Evolutionary conservation across 30 jellyfish, hydroid and myxozoan species (phyloP), one percentile per base, ranked within the genome.

Genomic region (Hydractinia symbiolongicarpus): DNA sequence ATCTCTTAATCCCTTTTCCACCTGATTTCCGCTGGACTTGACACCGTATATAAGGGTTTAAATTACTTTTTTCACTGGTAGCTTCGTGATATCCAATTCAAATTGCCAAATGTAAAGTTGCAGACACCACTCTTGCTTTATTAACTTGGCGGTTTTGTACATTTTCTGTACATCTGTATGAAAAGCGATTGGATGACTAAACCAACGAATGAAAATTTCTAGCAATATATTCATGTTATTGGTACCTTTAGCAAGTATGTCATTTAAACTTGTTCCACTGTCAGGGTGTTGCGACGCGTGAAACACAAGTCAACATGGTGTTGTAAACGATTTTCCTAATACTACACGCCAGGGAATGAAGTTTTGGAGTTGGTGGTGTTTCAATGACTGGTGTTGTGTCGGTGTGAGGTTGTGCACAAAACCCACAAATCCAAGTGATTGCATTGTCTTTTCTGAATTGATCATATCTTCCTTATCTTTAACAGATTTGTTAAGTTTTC

Each of bases 181-280:
- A n/a, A n/a, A n/a, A n/a, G n/a, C n/a, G n/a, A n/a, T n/a, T n/a
- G n/a, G n/a, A 69, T 80, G 86, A 44, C 7, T 80, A 21, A 56
- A 9, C 88, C 88, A 80, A 13, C 86, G 83, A 44, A 80, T 64
- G 9, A 80, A 21, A 16, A 80, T 80, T 40, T 80, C 88, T 40
- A 52, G 72, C n/a, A 80, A 58, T 61, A 8, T 50, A 69, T 80
- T 60, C 86, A 5, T 60, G 58, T 78, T 5, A 54, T 71, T 71
- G 55, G 61, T 71, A 21, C 80, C 61, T 57, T 71, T 40, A 15
- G 80, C 80, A 44, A 71, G 49, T 30, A 71, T 57, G 49, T 71
- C 55, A 50, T 71, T 6, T 17, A 71, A 57, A 71, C 68, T 71
- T 15, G 14, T 17, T 17, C 80, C 80, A 15, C 55, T 6, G 50